Conservation (phyloP, 2,113 vertebrate species). For the Phalacrocorax carbo region DNA sequence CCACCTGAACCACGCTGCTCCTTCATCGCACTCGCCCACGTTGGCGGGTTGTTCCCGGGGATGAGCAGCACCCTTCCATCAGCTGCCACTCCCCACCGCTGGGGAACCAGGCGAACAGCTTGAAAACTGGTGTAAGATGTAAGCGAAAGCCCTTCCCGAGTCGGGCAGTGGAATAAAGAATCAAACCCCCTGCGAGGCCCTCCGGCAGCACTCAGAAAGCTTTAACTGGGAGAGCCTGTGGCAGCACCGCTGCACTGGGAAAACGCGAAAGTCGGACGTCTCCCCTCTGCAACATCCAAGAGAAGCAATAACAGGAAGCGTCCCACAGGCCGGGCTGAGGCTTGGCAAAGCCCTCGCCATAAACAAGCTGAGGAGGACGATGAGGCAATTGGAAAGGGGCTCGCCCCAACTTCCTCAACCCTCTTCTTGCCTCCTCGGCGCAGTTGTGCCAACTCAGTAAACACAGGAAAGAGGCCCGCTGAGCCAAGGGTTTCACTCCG, state of each 20-base stretch:
- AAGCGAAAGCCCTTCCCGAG: neutral
- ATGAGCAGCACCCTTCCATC: neutral
- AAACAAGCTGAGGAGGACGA: neutral
- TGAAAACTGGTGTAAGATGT: accelerated
- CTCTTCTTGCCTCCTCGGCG: neutral
- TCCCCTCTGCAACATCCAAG: neutral
- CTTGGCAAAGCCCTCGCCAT: neutral
- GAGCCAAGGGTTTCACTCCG: neutral
- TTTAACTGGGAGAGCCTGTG: neutral
- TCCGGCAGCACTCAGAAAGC: neutral
- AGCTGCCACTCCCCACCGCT: neutral
- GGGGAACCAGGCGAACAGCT: accelerated
- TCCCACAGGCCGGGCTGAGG: neutral
- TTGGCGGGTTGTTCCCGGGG: neutral
- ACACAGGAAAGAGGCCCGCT: neutral
- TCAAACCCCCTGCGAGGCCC: neutral
- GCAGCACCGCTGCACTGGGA: neutral
- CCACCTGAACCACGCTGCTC: neutral
- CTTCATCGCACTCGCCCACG: accelerated
- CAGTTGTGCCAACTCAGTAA: neutral
- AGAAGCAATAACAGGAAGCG: neutral
- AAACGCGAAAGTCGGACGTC: neutral
- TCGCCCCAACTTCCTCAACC: neutral
- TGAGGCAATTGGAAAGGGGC: neutral
- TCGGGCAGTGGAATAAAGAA: neutral